Evolutionary conservation across 2,797 vertebrate genomes (phyloP).

Genomic region (Glossophaga mutica): DNA sequence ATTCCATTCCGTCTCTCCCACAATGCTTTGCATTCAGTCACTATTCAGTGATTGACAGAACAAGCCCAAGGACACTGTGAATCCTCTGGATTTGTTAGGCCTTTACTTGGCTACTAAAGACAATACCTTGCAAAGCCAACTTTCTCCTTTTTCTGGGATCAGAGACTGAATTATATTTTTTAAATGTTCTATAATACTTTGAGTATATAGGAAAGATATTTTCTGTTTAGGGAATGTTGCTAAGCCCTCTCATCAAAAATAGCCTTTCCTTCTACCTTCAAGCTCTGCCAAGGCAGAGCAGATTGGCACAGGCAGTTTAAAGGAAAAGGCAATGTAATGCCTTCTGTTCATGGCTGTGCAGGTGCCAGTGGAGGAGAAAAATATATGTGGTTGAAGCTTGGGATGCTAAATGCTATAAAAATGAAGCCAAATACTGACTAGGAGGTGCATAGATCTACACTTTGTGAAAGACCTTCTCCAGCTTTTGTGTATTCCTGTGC

Average conservation of each 20-base stretch:
- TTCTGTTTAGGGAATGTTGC: conserved; percentile 59
- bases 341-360: not conserved
- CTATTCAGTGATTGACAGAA: not conserved
- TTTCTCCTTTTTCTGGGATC: not conserved
- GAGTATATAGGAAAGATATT: not conserved
- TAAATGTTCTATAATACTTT: conserved; percentile 3
- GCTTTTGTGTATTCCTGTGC: not conserved
- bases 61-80: not conserved
- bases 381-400: not conserved
- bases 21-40: not conserved
- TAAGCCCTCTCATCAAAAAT: conserved; percentile 61
- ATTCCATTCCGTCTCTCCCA: not conserved
- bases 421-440: not conserved
- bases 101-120: not conserved
- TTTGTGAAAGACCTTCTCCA: not conserved
- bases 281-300: not conserved
- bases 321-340: conserved; percentile 47
- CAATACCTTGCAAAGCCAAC: not conserved
- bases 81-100: not conserved
- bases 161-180: not conserved
- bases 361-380: not conserved
- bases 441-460: not conserved
- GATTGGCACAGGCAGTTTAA: conserved; percentile 41
- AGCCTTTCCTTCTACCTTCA: conserved; percentile 23
- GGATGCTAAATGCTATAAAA: not conserved